Percentiles rank a stretch among this genome's conserved stretches.
phyloP scores from a whole-genome alignment of 2,113 vertebrate genomes.

The Scatophagus argus region DNA sequence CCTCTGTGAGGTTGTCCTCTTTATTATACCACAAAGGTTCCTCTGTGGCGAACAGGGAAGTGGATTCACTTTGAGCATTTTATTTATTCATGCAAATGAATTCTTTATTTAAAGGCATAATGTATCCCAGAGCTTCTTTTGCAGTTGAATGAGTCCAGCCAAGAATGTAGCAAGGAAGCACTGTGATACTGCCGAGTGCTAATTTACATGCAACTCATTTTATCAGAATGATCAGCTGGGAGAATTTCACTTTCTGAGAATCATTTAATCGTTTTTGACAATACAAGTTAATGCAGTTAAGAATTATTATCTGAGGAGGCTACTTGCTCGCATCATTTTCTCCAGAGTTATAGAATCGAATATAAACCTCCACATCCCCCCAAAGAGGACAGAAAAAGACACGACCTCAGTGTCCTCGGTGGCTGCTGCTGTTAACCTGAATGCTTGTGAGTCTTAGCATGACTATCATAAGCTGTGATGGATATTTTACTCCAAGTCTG shows the following conservation, averaged over 20 bases:
- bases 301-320: no score
- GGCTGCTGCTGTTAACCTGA: neutral
- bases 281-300: no score
- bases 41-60: neutral
- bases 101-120: slow-evolving; percentile 26
- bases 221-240: neutral
- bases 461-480: slow-evolving; percentile 5
- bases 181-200: neutral
- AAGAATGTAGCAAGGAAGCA: neutral
- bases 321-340: neutral
- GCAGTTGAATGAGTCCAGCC: slow-evolving; percentile 1
- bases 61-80: slow-evolving; percentile 31
- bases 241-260: neutral
- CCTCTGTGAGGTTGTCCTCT: neutral
- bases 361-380: neutral
- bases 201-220: no score
- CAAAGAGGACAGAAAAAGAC: neutral
- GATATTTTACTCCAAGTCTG: slow-evolving; percentile 56
- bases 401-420: neutral
- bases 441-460: no score
- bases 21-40: neutral
- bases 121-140: slow-evolving; percentile 8
- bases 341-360: no score
- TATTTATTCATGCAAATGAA: slow-evolving; percentile 42
- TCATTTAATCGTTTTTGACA: neutral